phyloP scores from a whole-genome alignment of 2,888 invertebrate species.

The Yponomeuta cagnagella region DNA sequence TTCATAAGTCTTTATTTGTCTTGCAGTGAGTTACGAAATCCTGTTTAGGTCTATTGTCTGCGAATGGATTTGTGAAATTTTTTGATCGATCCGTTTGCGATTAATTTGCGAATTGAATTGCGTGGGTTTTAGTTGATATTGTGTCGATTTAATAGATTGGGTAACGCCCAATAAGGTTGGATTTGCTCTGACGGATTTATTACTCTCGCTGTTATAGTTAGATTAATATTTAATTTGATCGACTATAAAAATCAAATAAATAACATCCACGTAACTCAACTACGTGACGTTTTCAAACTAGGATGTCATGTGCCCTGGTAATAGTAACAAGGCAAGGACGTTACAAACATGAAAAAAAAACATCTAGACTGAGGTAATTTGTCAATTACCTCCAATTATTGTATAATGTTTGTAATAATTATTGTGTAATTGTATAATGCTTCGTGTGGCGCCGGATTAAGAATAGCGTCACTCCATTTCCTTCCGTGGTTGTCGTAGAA shows the following conservation, averaged over 20 bases:
- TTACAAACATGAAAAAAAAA: no score
- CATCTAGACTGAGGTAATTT: no score
- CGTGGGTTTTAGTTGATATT: slow-evolving; percentile 2
- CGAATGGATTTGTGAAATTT: slow-evolving; percentile 5
- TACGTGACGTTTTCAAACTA: no score
- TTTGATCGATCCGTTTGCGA: slow-evolving; percentile 7
- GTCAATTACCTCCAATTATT: no score
- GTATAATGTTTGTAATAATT: no score
- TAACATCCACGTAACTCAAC: no score
- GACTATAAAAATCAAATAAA: neutral
- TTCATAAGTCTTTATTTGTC: neutral
- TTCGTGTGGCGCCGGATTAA: no score
- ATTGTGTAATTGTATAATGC: no score
- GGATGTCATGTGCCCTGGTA: no score
- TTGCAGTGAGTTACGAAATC: neutral
- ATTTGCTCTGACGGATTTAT: neutral
- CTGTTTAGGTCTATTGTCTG: neutral
- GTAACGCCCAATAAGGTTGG: neutral
- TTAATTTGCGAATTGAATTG: slow-evolving; percentile 8
- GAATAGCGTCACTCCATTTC: no score
- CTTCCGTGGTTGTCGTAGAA: no score
- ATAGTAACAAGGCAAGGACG: no score
- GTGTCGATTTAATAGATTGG: neutral
- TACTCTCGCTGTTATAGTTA: neutral
- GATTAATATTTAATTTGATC: neutral